Percentiles rank a stretch among this genome's conserved stretches.
Evolutionary conservation across 2,888 invertebrate genomes (phyloP).

Genomic region (Acanthosepion esculentum): DNA sequence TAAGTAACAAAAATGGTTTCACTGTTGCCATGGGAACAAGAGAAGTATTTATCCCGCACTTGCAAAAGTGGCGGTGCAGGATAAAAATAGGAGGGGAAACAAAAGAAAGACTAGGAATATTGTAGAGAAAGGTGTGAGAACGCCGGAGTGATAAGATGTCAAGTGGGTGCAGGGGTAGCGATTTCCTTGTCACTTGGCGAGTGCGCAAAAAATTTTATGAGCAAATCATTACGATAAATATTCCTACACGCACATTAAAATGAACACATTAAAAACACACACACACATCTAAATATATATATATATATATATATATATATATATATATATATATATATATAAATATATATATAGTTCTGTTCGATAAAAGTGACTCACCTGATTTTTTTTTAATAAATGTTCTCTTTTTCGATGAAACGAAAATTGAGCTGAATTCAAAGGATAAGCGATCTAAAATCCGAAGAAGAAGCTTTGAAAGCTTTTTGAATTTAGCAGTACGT

Average conservation of each 20-base stretch:
- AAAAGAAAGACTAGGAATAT: background rate
- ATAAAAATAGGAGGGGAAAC: background rate
- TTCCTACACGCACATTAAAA: background rate
- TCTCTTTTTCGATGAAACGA: no score
- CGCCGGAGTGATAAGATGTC: background rate
- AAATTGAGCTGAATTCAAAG: no score
- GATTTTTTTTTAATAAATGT: no score
- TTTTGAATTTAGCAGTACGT: no score
- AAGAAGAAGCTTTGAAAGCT: no score
- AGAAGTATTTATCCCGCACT: background rate
- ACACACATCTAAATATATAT: no score
- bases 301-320: background rate
- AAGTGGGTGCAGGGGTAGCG: background rate
- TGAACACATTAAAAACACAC: no score
- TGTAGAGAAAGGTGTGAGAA: background rate
- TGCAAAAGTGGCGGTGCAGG: background rate
- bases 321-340: no score
- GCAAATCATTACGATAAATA: background rate
- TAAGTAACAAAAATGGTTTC: slow-evolving; percentile 8
- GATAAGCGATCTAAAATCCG: no score
- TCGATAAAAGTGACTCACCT: no score
- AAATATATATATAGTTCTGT: no score
- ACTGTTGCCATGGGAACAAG: slow-evolving; percentile 1
- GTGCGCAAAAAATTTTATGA: background rate
- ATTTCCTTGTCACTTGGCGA: background rate